Evolutionary conservation across 2,797 vertebrate genomes (phyloP).

Genomic region (Peromyscus aztecus): DNA sequence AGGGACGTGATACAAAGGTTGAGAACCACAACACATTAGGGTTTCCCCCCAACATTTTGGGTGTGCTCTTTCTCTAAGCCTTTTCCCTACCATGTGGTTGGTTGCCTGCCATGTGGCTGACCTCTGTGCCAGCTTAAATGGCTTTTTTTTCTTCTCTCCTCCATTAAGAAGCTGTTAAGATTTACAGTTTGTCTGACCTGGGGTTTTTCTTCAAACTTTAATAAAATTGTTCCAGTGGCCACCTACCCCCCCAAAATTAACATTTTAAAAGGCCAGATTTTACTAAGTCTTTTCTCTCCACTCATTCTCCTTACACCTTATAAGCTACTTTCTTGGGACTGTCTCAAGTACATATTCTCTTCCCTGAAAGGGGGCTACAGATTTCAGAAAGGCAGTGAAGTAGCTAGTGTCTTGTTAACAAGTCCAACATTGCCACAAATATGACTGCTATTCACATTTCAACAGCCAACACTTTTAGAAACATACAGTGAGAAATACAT

Average conservation of each 20-base stretch:
- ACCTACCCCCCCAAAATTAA: neutral
- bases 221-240: neutral
- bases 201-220: neutral
- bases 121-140: neutral
- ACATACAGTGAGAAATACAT: neutral
- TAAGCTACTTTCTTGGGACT: neutral
- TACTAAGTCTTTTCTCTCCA: neutral
- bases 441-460: neutral
- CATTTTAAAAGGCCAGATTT: neutral
- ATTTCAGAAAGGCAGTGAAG: conserved; percentile 5
- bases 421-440: conserved; percentile 27
- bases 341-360: neutral
- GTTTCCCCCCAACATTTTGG: neutral
- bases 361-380: neutral
- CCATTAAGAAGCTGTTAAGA: neutral
- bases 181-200: neutral
- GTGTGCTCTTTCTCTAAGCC: neutral
- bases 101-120: neutral
- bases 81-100: neutral
- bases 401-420: neutral
- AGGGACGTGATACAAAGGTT: no score
- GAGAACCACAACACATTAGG: no score
- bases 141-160: neutral
- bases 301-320: neutral
- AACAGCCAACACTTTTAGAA: neutral